Evolutionary conservation across 1,140 invertebrate genomes (phyloP).

Genomic region (Oppia nitens): DNA sequence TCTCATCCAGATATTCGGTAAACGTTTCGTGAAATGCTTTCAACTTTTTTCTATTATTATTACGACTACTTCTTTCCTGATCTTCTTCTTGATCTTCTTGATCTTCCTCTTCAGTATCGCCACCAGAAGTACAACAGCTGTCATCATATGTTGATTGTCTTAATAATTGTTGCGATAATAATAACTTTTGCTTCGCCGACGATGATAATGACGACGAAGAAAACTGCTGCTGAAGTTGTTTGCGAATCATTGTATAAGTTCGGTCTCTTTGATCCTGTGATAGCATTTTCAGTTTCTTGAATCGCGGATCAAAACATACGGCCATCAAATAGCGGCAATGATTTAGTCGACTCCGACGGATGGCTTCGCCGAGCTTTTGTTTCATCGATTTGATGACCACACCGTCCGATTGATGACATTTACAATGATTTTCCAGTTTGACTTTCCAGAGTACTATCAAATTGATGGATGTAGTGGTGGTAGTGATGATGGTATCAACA

Average conservation of each 20-base stretch:
- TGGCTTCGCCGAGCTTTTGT: background rate
- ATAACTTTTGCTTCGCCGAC: background rate
- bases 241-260: background rate
- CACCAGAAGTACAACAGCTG: background rate
- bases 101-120: too few relatives aligned
- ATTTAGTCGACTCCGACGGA: background rate
- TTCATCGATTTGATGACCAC: background rate
- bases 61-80: too few relatives aligned
- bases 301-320: background rate
- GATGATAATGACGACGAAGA: background rate
- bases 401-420: background rate
- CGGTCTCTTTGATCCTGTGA: background rate
- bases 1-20: background rate
- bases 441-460: background rate
- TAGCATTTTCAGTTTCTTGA: conserved; percentile 2
- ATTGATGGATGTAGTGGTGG: background rate
- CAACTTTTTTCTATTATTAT: background rate
- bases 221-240: background rate
- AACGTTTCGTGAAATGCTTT: background rate
- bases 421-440: conserved; percentile 2
- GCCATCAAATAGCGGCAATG: background rate
- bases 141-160: background rate
- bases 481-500: too few relatives aligned
- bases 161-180: too few relatives aligned
- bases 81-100: too few relatives aligned